Percentiles rank a stretch among this genome's conserved stretches.
These are phyloP conservation scores for Hafferia zeledoni DNA, from an alignment of 2,797 vertebrate genomes.

Conservation along the genomic window DNA sequence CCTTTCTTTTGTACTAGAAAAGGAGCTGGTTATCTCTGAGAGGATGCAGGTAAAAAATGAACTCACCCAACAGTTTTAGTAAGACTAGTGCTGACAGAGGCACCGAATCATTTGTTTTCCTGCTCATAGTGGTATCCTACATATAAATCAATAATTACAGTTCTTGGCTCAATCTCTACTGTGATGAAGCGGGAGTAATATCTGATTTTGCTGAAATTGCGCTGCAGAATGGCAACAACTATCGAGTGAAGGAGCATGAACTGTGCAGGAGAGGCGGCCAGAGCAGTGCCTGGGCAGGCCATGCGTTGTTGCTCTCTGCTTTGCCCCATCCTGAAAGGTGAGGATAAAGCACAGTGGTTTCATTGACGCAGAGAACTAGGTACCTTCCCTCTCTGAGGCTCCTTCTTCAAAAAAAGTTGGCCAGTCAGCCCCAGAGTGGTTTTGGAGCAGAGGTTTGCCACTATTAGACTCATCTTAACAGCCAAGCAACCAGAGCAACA, in stretches of 20 bases:
- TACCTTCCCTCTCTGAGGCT: neutral
- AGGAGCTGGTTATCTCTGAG: neutral
- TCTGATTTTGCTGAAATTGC: neutral
- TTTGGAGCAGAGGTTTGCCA: neutral
- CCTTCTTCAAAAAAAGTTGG: neutral
- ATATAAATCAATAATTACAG: neutral
- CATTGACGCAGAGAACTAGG: neutral
- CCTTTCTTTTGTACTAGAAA: neutral
- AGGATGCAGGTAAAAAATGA: neutral
- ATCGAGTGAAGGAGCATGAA: neutral
- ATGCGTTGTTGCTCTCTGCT: neutral
- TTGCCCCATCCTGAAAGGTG: neutral
- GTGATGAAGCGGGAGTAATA: neutral
- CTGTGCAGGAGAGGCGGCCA: fast-evolving
- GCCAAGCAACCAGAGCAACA: neutral
- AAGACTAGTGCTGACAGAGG: neutral
- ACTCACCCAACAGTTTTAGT: neutral
- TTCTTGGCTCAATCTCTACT: neutral
- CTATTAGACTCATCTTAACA: neutral
- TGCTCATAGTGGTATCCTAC: neutral
- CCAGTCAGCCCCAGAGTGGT: neutral
- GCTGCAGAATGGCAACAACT: neutral
- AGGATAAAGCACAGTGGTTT: neutral
- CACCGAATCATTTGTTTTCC: neutral
- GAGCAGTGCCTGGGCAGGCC: neutral